phyloP scores from a whole-genome alignment of 2,797 vertebrate species.

The Paratrypauchen microcephalus region DNA sequence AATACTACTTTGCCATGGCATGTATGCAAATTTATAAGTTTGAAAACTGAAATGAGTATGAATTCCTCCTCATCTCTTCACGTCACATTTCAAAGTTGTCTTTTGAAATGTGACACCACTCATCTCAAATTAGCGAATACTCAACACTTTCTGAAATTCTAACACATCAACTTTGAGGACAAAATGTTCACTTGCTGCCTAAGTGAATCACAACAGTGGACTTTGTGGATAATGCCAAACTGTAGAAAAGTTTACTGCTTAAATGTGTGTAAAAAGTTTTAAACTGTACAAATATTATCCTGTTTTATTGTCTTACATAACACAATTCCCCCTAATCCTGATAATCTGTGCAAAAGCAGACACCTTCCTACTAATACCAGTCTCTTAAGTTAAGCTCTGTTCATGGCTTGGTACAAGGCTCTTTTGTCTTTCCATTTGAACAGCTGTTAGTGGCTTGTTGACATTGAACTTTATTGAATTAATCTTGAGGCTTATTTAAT shows the following conservation, averaged over 20 bases:
- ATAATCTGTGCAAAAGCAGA: background rate
- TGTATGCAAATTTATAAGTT: background rate
- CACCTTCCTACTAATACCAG: background rate
- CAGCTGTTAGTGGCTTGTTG: slow-evolving; percentile 11
- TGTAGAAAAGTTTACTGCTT: background rate
- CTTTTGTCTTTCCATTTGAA: slow-evolving; percentile 4
- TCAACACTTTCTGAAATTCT: slow-evolving; percentile 6
- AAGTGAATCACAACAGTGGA: slow-evolving; percentile 1
- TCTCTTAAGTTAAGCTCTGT: background rate
- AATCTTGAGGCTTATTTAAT: slow-evolving; percentile 45
- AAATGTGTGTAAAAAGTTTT: background rate
- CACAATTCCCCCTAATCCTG: background rate
- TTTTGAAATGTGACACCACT: slow-evolving; percentile 12
- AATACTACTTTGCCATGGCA: background rate
- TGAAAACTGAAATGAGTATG: background rate
- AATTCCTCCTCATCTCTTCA: slow-evolving; percentile 1
- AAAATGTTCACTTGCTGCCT: slow-evolving; percentile 6
- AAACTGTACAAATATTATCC: background rate
- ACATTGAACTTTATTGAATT: slow-evolving; percentile 47
- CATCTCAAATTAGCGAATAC: background rate
- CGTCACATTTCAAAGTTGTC: background rate
- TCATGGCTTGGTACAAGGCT: background rate
- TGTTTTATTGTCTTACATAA: background rate
- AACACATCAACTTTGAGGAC: slow-evolving; percentile 9
- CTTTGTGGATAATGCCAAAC: background rate